Conservation (phyloP, 2,797 vertebrate genomes). For the Sebastes aleutianus region DNA sequence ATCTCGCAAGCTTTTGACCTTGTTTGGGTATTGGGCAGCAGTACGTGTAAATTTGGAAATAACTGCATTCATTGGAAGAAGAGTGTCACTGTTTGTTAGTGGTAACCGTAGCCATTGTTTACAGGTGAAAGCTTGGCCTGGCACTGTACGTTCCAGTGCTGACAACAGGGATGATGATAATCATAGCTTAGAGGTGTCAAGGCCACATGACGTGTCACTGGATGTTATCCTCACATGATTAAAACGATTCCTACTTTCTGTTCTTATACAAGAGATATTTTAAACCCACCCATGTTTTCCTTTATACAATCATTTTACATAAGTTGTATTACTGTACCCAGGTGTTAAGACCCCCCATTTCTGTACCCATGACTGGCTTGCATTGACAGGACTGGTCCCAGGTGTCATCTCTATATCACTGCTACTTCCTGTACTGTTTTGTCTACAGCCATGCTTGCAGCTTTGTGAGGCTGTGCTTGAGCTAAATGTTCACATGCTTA, state of each 20-base stretch:
- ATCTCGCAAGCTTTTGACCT: background rate
- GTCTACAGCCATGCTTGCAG: background rate
- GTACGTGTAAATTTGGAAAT: background rate
- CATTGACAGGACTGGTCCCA: background rate
- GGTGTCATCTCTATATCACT: background rate
- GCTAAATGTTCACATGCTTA: background rate
- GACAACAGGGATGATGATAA: slow-evolving; percentile 70
- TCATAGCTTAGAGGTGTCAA: slow-evolving; percentile 73
- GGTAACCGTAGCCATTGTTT: slow-evolving; percentile 12
- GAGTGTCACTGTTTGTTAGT: background rate
- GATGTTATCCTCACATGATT: slow-evolving; percentile 64
- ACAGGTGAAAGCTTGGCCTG: slow-evolving; percentile 29
- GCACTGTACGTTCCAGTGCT: slow-evolving; percentile 54
- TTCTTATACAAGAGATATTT: slow-evolving; percentile 24
- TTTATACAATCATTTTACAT: background rate
- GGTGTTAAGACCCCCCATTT: background rate
- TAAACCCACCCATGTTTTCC: background rate
- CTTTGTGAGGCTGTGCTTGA: background rate
- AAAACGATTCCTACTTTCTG: slow-evolving; percentile 37
- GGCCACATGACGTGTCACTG: slow-evolving; percentile 56
- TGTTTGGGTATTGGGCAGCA: background rate
- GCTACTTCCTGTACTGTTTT: background rate
- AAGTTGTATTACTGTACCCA: background rate
- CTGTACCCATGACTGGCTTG: background rate
- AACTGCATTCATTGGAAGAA: background rate